These are phyloP conservation scores for Heliconius eleuchia DNA, from an alignment of 1,140 invertebrate genomes.

Conservation along the genomic window DNA sequence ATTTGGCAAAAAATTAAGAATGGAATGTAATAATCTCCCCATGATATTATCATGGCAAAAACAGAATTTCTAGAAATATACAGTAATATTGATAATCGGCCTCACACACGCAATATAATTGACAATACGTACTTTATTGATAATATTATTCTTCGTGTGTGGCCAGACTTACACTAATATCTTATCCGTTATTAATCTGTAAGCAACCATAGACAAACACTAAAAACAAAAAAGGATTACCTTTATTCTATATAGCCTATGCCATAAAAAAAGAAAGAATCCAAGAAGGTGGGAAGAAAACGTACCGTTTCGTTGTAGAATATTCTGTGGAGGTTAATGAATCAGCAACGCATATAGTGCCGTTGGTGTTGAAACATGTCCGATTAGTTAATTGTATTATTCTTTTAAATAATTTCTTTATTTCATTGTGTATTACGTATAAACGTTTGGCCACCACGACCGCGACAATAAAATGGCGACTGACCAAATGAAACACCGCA, in stretches of 20 bases:
- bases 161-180: background rate
- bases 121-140: no score
- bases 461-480: constrained; percentile 88
- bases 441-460: constrained; percentile 54
- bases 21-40: no score
- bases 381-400: constrained; percentile 65
- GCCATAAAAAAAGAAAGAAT: constrained; percentile 60
- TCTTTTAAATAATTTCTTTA: constrained; percentile 73
- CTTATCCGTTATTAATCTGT: background rate
- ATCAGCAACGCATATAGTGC: constrained; percentile 67
- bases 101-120: background rate
- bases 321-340: constrained; percentile 76
- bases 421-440: constrained; percentile 72
- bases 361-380: constrained; percentile 73
- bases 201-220: constrained; percentile 37
- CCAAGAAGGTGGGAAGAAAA: constrained; percentile 58
- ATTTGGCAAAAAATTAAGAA: no score
- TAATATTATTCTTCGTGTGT: no score
- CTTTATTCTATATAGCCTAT: constrained; percentile 40
- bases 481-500: constrained; percentile 89
- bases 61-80: no score
- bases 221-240: constrained; percentile 29
- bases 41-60: no score
- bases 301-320: constrained; percentile 71
- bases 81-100: background rate